Base-by-base conservation (phyloP, 2,797 vertebrate genomes). In the Rhinichthys osculus region DNA sequence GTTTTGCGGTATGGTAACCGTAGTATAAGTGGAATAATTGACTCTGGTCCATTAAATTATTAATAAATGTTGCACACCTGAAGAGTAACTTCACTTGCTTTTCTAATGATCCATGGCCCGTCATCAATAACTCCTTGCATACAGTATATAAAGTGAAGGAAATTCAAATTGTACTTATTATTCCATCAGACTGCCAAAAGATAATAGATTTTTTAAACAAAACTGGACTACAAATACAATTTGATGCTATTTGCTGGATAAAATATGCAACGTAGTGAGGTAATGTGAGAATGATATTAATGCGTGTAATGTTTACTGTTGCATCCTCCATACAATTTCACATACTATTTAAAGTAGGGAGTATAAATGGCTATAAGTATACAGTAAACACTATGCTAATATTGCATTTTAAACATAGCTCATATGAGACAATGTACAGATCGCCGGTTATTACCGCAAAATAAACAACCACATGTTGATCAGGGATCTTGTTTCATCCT, bases 371-470 rank as follows among this genome's bases (percentile, higher is more conserved):
- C 40, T 33, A 27, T 27, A 80, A 47, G 62, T 3, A 80, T 66
- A 57, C 54, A 64, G 76, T 64, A 78, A 42, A 16, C 21, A 57
- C 14, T 66, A n/a, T n/a, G 6, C 38, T 72, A 44, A 30, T 44
- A 66, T 47, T 8, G n/a, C 17, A 21, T 80, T 80, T 67, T 30
- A 67, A 67, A 35, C 42, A 47, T 33, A 80, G 42, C 42, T 78
- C 77, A 23, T 64, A 44, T 30, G 38, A 64, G 77, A 64, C 54
- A 78, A 27, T 9, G 35, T 27, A 27, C 27, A 27, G 27, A 27
- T 23, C 7, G 8, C 16, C 38, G 16, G 57, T 13, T 52, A 44
- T 78, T 64, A 78, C 77, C 1, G 5, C 77, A 78, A 78, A 44
- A 64, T 64, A 44, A 78, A 64, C 38, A 19, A 64, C 23, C 54